A percentile compares a stretch with the other conserved stretches of the same genome.
These are phyloP conservation scores for Axea sp. DNA, from an alignment of 2,888 invertebrate species.

Conservation along the genomic window DNA sequence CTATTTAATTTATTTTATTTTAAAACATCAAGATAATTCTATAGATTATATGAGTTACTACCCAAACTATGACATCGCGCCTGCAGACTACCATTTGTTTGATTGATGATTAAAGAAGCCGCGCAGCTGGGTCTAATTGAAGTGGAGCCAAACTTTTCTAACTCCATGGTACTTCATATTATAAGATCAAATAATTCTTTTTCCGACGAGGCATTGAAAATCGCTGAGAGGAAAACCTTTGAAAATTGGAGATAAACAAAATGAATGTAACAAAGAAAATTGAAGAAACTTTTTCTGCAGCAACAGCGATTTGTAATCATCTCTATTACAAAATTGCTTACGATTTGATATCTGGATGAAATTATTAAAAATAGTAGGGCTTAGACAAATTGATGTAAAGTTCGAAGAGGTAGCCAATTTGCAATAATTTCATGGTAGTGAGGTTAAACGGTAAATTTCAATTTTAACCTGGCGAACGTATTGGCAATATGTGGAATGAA, in stretches of 20 bases:
- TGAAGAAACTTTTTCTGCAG: constrained; percentile 40
- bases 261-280: constrained; percentile 42
- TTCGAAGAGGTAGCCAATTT: constrained; percentile 33
- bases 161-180: constrained; percentile 16
- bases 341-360: constrained; percentile 22
- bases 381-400: constrained; percentile 29
- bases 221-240: constrained; percentile 26
- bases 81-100: constrained; percentile 4
- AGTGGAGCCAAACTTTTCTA: constrained; percentile 49
- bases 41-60: constrained; percentile 24
- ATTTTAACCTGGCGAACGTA: constrained; percentile 42
- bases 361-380: constrained; percentile 27
- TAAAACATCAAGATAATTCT: no score
- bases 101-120: constrained; percentile 39
- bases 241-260: constrained; percentile 44
- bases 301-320: constrained; percentile 28
- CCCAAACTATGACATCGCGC: constrained; percentile 3
- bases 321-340: constrained; percentile 34
- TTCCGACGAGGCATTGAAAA: constrained; percentile 38
- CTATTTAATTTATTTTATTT: no score
- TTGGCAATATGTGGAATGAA: constrained; percentile 29
- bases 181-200: constrained; percentile 50
- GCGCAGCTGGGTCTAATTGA: constrained; percentile 49
- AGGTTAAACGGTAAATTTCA: constrained; percentile 11
- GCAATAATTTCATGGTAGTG: constrained; percentile 42